Evolutionary conservation across 2,797 vertebrate genomes (phyloP), one percentile per base, ranked within the genome.

Genomic region (Dromococcyx pavoninus): DNA sequence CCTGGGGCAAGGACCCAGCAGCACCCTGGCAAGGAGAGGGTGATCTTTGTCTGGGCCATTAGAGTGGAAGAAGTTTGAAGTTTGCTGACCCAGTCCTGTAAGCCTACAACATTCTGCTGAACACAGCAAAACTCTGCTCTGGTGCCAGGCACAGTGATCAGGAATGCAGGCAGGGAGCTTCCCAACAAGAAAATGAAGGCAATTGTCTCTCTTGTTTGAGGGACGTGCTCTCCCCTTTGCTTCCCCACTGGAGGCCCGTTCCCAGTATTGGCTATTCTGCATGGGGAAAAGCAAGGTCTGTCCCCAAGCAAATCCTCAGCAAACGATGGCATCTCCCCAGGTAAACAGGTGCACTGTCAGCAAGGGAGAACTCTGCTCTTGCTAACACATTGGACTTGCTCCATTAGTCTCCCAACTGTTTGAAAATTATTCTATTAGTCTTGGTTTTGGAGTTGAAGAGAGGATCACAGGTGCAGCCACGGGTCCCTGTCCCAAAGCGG

Each of bases 71-170:
- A 61, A 21, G 57, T 66, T 70, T 79, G 41, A 61, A 21, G 57
- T 66, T 70, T 79, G 54, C 54, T 0, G 2, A 44, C 9, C 41
- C 2, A 0, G 32, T 73, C 32, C 48, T 67, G 24, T 33, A 56
- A 78, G 44, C 13, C 41, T 37, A 25, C 17, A 21, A 2, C 25
- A 44, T 80, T 70, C 37, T 73, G 64, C 28, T 6, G 25, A 58
- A 80, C 0, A 0, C 3, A 1, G 51, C 9, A 25, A 64, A 82
- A 7, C 44, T n/a, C 62, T 81, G 70, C 10, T 39, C 28, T 15
- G 32, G 61, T 14, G 44, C 22, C 60, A 48, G 41, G 33, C 25
- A 53, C 77, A 64, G 76, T 0, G 0, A 32, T 22, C 3, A 0
- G 44, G 35, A 57, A 18, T 2, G 17, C 57, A 67, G 83, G 65